These are phyloP conservation scores for Volucella bombylans DNA, from an alignment of 2,888 invertebrate genomes.

Conservation along the genomic window DNA sequence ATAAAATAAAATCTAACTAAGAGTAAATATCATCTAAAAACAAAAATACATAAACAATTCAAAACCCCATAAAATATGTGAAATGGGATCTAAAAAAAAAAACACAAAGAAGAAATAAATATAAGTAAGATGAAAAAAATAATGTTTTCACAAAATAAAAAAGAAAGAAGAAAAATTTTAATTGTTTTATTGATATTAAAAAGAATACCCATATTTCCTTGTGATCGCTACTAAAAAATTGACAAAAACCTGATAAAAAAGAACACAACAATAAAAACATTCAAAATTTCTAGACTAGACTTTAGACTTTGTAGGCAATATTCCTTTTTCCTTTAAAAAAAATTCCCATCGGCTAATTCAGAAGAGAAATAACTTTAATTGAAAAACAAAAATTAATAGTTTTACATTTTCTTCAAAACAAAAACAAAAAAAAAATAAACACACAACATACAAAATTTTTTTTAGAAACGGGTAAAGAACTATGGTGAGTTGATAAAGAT, in stretches of 20 bases:
- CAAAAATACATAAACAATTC: slow-evolving; percentile 25
- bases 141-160: slow-evolving; percentile 74
- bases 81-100: slow-evolving; percentile 41
- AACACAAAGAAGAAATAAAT: slow-evolving; percentile 32
- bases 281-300: background rate
- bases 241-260: slow-evolving; percentile 16
- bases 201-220: slow-evolving; percentile 11
- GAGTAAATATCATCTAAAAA: slow-evolving; percentile 72
- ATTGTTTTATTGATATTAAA: slow-evolving; percentile 58
- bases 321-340: too few species aligned
- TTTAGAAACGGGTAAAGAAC: slow-evolving; percentile 6
- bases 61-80: slow-evolving; percentile 53
- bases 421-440: slow-evolving; percentile 10
- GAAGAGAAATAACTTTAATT: background rate
- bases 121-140: slow-evolving; percentile 61
- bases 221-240: slow-evolving; percentile 73
- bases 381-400: background rate
- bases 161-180: slow-evolving; percentile 32
- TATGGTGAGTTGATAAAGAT: slow-evolving; percentile 42
- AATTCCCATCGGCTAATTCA: background rate
- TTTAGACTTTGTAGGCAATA: slow-evolving; percentile 17
- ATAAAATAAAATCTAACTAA: slow-evolving; percentile 35
- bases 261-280: slow-evolving; percentile 42
- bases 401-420: slow-evolving; percentile 2
- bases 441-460: slow-evolving; percentile 1